Evolutionary conservation across 2,113 vertebrate species (phyloP), one percentile per base, ranked within the genome.

Genomic region (Cinclus mexicanus): DNA sequence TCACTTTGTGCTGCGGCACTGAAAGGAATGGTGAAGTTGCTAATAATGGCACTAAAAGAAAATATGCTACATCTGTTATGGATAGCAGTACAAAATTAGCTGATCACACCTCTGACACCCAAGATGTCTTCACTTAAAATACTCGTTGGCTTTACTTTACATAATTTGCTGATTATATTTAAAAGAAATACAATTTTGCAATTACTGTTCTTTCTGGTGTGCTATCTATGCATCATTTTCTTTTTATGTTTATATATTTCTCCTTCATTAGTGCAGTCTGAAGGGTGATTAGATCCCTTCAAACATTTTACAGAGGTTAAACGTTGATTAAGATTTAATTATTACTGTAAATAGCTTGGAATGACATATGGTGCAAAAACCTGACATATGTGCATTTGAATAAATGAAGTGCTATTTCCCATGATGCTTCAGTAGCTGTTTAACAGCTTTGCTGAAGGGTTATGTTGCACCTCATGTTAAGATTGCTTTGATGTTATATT

Each of bases 301-400:
- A 98, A 98, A 98, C 98, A 98, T 98, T 98, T 98, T 98, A 98
- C 98, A 98, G 98, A 98, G 98, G 98, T 98, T 99, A 98, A 98
- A 98, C 98, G 98, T 98, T 99, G 98, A 99, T 99, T 99, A 99
- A 98, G 98, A 99, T 99, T 99, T 99, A 99, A 99, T 99, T 99
- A 99, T 98, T 98, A 97, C 98, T 99, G 98, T 98, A 99, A 99
- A 99, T 99, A 99, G 98, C 98, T 98, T 98, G 97, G 98, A 98
- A 98, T 98, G 98, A 98, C 99, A 99, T 99, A 99, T 99, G 99
- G 99, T 98, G 98, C 97, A 98, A 98, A 98, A 98, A 98, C 98
- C 98, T 98, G 98, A 98, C 99, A 99, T 99, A 99, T 99, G 99
- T 99, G 98, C 98, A 98, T 98, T 98, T 98, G 98, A 98, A 98